Evolutionary conservation across 2,797 vertebrate species (phyloP), one percentile per base, ranked within the genome.

Genomic region (Sarcophilus harrisii): DNA sequence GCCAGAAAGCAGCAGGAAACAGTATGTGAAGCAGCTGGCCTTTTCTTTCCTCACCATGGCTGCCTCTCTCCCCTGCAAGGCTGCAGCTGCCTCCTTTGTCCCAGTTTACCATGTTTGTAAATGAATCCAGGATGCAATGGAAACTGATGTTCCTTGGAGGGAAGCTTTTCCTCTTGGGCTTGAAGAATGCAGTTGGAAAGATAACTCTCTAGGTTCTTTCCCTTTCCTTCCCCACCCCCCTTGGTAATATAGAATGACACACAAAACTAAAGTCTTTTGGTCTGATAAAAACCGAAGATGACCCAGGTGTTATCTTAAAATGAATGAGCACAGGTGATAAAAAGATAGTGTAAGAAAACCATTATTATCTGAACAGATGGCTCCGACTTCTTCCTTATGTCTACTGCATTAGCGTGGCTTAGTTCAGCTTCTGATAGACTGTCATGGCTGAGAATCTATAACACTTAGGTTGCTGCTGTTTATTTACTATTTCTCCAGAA

Each of bases 81-180:
- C 60, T 73, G 92, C 95, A 73, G 49, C 94, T 92, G 93, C 91
- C 54, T 95, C 93, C 91, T 55, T 91, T 94, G 93, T 91, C 92
- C 93, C 91, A 54, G 5, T 92, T 91, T 58, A 12, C 92, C 92
- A 91, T 0, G 0, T 59, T 28, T 87, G 92, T 10, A 38, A 55
- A 2, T 5, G 16, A n/a, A 13, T 54, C 49, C 93, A 60, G 57
- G 59, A 81, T 91, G 62, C 8, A 16, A 4, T 5, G 38, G 60
- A 92, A 92, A 91, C 52, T 16, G 57, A 96, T n/a, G 54, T 49
- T 0, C 5, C 57, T 94, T 45, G 8, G 38, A 87, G 73, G 24
- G 24, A 49, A 87, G 38, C 45, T 45, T 12, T 49, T 66, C 90
- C 45, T 91, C 90, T 59, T 49, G 90, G 54, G 21, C 58, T 94